Percentiles rank a stretch among this genome's conserved stretches.
Conservation (phyloP, 2,797 vertebrate species). For the Odontamblyopus lacepedii region DNA sequence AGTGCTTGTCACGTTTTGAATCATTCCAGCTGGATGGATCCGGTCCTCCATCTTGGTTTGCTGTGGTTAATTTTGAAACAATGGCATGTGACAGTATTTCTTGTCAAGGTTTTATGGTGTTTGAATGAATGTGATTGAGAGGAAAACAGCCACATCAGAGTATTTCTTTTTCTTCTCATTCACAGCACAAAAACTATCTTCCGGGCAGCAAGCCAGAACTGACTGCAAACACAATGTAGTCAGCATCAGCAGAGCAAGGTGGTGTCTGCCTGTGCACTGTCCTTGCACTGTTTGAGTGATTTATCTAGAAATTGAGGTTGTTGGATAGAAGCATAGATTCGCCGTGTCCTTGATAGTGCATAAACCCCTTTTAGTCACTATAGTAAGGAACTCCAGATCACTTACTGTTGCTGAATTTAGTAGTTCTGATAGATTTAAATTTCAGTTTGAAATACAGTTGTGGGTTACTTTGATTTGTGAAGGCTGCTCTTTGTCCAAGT, state of each 20-base stretch:
- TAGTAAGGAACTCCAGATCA: not conserved
- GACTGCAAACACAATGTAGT: conserved; percentile 46
- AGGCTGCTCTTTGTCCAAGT: conserved; percentile 8
- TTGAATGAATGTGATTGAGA: conserved; percentile 43
- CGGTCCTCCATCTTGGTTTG: conserved; percentile 39
- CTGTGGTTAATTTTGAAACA: conserved; percentile 42
- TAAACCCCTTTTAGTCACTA: not conserved
- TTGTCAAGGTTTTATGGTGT: conserved; percentile 47
- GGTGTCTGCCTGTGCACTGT: conserved; percentile 28
- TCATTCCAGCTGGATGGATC: conserved; percentile 37
- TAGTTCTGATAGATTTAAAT: not conserved
- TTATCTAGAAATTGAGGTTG: not conserved
- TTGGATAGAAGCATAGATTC: not conserved
- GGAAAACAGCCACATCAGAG: conserved; percentile 28
- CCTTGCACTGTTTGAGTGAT: not conserved
- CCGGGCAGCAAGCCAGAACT: conserved; percentile 60
- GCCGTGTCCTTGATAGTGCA: not conserved
- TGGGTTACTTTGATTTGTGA: conserved; percentile 2
- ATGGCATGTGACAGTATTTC: conserved; percentile 24
- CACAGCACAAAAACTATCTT: conserved; percentile 58
- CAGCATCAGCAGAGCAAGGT: conserved; percentile 27
- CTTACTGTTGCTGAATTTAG: conserved; percentile 1
- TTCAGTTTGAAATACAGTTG: not conserved
- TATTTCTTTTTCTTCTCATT: conserved; percentile 39
- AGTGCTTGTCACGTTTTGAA: conserved; percentile 56